phyloP scores from a whole-genome alignment of 2,113 vertebrate species.

The Tapirus terrestris region DNA sequence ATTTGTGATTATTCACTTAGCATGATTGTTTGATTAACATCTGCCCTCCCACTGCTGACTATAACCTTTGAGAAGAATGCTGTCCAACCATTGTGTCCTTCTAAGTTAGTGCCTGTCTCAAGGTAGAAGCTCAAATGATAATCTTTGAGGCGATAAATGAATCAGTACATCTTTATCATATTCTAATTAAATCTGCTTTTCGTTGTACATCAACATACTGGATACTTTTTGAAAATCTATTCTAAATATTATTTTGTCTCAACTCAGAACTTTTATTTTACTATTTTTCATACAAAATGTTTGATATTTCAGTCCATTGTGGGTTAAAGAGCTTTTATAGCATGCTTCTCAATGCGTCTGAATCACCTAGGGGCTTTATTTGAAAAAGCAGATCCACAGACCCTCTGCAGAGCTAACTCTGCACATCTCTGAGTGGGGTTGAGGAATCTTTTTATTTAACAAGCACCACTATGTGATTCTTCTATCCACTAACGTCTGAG shows the following conservation, averaged over 20 bases:
- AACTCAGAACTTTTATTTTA: neutral
- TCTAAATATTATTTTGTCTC: constrained; percentile 6
- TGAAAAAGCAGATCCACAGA: neutral
- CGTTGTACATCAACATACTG: neutral
- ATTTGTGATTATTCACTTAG: constrained; percentile 14
- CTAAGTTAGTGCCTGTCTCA: neutral
- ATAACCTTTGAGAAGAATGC: neutral
- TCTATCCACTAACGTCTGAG: neutral
- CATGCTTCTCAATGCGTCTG: neutral
- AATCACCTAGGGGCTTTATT: neutral
- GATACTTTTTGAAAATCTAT: neutral
- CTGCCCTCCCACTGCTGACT: neutral
- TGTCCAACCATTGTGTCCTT: neutral
- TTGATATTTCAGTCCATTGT: neutral
- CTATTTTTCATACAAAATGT: neutral
- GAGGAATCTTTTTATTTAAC: neutral
- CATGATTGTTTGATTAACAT: neutral
- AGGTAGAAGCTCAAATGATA: neutral
- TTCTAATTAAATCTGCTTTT: constrained; percentile 1
- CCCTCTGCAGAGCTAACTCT: neutral
- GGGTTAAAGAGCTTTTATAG: neutral
- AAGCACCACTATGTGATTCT: neutral
- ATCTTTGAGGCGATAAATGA: neutral
- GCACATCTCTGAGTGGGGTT: neutral
- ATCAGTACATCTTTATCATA: neutral